Evolutionary conservation across 2,888 invertebrate genomes (phyloP).

Genomic region (Megaustenia siamemsis): DNA sequence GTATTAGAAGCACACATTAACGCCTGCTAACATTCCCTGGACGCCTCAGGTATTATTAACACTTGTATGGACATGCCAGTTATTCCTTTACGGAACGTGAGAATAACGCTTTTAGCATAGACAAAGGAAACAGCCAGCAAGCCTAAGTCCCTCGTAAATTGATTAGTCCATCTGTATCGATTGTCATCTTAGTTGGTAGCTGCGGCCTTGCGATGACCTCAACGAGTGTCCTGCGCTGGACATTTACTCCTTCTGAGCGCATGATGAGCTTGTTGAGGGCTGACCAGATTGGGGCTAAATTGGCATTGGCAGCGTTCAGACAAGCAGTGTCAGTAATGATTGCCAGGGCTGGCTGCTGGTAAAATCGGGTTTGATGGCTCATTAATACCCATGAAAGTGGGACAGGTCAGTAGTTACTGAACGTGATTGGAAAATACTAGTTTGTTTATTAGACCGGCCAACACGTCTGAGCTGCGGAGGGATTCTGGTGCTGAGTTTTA

Average conservation of each 20-base stretch:
- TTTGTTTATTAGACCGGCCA: not conserved
- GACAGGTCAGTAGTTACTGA: constrained; percentile 16
- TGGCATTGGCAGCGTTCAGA: constrained; percentile 23
- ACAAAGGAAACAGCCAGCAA: constrained; percentile 2
- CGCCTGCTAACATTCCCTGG: no score
- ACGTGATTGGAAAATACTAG: not conserved
- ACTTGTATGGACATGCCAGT: no score
- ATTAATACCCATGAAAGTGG: constrained; percentile 18
- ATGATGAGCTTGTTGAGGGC: constrained; percentile 33
- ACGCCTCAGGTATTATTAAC: no score
- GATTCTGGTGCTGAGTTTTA: not conserved
- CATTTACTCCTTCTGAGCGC: constrained; percentile 30
- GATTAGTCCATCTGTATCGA: constrained; percentile 12
- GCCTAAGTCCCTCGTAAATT: not conserved
- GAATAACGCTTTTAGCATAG: not conserved
- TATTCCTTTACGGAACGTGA: not conserved
- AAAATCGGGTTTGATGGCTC: constrained; percentile 11
- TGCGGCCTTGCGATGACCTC: constrained; percentile 26
- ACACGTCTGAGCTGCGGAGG: not conserved
- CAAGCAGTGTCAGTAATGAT: not conserved
- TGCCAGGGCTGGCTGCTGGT: constrained; percentile 10
- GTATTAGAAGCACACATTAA: no score
- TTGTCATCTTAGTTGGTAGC: constrained; percentile 4
- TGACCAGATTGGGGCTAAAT: constrained; percentile 38
- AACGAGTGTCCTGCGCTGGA: constrained; percentile 36